Evolutionary conservation across 1,140 invertebrate species (phyloP).

Genomic region (Zaprionus ornatus): DNA sequence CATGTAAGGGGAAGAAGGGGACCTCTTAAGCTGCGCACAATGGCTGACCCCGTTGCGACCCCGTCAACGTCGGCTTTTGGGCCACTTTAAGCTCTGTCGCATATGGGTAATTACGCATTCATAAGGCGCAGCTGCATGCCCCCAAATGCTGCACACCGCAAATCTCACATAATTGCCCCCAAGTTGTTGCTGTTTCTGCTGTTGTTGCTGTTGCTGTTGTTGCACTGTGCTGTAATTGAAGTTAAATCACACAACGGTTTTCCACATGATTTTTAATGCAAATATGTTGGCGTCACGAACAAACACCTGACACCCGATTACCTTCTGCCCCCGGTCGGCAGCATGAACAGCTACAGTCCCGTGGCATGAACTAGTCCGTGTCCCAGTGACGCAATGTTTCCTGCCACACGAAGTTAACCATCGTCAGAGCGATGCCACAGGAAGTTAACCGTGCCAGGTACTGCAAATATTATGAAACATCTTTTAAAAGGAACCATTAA

Average conservation of each 20-base stretch:
- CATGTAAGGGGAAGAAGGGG: not conserved
- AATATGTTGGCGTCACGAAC: not conserved
- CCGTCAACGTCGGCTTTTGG: slow-evolving; percentile 23
- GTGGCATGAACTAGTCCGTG: not conserved
- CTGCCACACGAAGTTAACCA: not conserved
- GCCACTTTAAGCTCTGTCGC: slow-evolving; percentile 12
- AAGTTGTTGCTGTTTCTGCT: not conserved
- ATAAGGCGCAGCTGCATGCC: slow-evolving; percentile 44
- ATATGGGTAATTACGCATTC: slow-evolving; percentile 62
- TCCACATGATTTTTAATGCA: not conserved
- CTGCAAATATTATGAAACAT: not conserved
- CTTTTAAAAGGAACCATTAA: not conserved
- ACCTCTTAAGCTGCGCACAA: slow-evolving; percentile 53
- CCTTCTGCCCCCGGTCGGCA: not conserved
- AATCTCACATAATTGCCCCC: slow-evolving; percentile 25
- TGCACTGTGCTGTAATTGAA: not conserved
- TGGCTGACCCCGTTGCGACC: slow-evolving; percentile 1
- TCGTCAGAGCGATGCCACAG: not conserved
- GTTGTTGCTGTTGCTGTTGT: not conserved
- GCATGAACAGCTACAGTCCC: not conserved
- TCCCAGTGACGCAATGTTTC: not conserved
- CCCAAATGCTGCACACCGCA: slow-evolving; percentile 25
- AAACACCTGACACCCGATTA: not conserved
- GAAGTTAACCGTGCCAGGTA: not conserved
- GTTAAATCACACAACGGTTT: not conserved